Conservation (phyloP, 35 echinoderm and acorn worm species). For the Anneissia japonica region DNA sequence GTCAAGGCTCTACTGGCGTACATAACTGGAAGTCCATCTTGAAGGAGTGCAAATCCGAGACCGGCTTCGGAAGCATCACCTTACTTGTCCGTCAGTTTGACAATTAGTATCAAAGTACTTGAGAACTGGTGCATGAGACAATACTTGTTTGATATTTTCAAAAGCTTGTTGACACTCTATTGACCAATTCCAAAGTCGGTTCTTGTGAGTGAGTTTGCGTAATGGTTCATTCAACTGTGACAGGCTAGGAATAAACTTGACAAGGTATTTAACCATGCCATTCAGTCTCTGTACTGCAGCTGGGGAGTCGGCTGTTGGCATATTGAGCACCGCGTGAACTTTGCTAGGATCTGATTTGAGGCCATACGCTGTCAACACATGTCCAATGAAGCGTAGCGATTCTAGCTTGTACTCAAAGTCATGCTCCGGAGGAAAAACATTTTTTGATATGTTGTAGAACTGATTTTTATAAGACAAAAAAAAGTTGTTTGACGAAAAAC, state of each 20-base stretch:
- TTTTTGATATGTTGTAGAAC: no score
- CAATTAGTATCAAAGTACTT: conserved; percentile 44
- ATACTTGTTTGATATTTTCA: conserved; percentile 20
- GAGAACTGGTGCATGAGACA: conserved; percentile 36
- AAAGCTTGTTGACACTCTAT: conserved; percentile 36
- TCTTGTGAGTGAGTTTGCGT: conserved; percentile 49
- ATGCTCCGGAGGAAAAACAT: no score
- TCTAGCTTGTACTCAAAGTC: no score
- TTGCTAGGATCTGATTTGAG: conserved; percentile 25
- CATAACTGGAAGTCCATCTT: conserved; percentile 43
- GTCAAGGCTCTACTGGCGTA: conserved; percentile 53
- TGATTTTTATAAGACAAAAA: no score
- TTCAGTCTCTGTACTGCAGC: conserved; percentile 35
- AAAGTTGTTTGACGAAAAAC: no score
- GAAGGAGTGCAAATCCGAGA: conserved; percentile 36
- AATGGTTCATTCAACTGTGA: conserved; percentile 52
- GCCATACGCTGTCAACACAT: background rate
- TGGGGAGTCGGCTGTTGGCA: conserved; percentile 25
- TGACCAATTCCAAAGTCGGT: conserved; percentile 26
- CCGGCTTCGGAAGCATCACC: conserved; percentile 55
- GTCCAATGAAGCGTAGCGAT: background rate
- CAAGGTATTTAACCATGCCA: conserved; percentile 57
- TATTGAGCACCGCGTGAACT: conserved; percentile 38
- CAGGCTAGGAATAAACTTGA: conserved; percentile 45
- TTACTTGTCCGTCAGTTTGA: conserved; percentile 58